Evolutionary conservation across 1,140 invertebrate species (phyloP).

Genomic region (Zaprionus lachaisei): DNA sequence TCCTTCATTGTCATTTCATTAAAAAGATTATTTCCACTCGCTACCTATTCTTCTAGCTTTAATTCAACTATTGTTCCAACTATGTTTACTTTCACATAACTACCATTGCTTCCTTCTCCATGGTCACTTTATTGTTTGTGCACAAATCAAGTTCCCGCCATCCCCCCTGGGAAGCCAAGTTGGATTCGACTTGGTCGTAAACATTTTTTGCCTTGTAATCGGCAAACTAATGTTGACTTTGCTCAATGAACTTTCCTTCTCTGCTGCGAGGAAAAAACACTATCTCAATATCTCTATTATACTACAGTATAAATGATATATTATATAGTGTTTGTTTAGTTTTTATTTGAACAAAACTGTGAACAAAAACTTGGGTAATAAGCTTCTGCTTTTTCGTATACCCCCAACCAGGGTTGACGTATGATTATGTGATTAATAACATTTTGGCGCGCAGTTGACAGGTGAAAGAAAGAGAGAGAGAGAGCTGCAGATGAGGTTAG

Average conservation of each 20-base stretch:
- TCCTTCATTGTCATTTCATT: background rate
- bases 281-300: conserved; percentile 18
- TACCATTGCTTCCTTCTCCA: background rate
- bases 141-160: background rate
- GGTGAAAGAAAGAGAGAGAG: conserved; percentile 10
- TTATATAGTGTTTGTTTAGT: conserved; percentile 12
- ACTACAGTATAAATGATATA: conserved; percentile 10
- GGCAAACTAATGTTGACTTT: conserved; percentile 21
- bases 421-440: conserved; percentile 41
- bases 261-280: background rate
- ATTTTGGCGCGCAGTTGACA: conserved; percentile 16
- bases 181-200: background rate
- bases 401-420: conserved; percentile 13
- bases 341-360: background rate
- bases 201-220: conserved; percentile 20
- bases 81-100: background rate
- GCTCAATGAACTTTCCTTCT: conserved; percentile 23
- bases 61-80: background rate
- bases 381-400: conserved; percentile 1
- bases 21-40: background rate
- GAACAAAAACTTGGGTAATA: conserved; percentile 26
- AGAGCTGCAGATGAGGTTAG: background rate
- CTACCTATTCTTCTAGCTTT: background rate
- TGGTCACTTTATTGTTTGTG: background rate
- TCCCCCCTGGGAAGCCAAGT: background rate